phyloP scores from a whole-genome alignment of 2,113 vertebrate species.

The Empidonax traillii region DNA sequence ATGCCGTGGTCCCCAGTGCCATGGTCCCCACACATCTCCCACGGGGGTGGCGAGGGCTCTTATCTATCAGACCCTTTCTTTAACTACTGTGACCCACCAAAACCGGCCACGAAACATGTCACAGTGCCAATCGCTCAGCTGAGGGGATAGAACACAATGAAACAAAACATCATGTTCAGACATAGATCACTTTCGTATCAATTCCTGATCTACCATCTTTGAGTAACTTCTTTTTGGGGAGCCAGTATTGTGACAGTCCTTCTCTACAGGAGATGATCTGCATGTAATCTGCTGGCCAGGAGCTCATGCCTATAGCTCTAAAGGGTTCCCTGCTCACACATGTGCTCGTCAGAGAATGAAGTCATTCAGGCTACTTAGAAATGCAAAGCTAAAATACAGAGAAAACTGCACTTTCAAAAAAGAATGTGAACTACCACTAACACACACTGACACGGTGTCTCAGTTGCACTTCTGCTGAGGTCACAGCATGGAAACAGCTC shows the following conservation, averaged over 20 bases:
- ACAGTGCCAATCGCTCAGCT: fast-evolving
- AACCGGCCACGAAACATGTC: not conserved
- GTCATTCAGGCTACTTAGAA: not conserved
- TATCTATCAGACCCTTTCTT: not conserved
- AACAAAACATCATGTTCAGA: not conserved
- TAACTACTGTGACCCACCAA: not conserved
- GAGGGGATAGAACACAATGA: not conserved
- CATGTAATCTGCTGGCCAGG: not conserved
- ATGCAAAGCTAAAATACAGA: not conserved
- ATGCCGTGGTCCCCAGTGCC: not conserved
- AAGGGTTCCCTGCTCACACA: not conserved
- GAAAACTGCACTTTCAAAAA: not conserved
- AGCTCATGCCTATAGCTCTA: not conserved
- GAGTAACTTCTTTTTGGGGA: not conserved
- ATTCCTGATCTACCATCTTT: not conserved
- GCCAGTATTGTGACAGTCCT: not conserved
- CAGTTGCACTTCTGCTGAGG: not conserved
- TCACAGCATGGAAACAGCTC: not conserved
- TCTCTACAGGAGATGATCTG: not conserved
- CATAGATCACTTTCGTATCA: not conserved
- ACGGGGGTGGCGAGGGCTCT: fast-evolving
- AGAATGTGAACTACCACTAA: not conserved
- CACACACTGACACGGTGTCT: not conserved
- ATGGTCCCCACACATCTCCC: not conserved
- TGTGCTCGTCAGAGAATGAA: not conserved